Evolutionary conservation across 2,888 invertebrate genomes (phyloP).

Genomic region (Calameuta pallipes): DNA sequence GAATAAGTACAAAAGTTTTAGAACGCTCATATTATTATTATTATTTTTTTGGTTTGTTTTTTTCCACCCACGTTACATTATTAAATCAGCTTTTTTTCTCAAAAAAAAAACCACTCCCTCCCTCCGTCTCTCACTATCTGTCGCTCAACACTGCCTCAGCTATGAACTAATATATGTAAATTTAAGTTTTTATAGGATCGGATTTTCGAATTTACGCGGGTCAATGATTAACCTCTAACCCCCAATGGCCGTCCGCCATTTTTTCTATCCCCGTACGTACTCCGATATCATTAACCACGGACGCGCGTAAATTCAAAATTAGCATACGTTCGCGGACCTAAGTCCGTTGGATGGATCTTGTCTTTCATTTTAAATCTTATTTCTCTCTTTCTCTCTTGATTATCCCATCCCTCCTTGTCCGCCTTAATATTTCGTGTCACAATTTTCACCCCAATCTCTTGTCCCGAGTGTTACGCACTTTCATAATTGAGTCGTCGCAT

Average conservation of each 20-base stretch:
- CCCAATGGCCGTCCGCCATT: neutral
- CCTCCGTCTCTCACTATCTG: neutral
- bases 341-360: neutral
- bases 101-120: neutral
- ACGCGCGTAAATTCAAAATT: neutral
- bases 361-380: neutral
- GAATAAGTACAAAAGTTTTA: slow-evolving; percentile 49
- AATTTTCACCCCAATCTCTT: neutral
- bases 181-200: neutral
- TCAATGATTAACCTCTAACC: neutral
- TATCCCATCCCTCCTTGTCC: neutral
- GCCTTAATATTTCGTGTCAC: neutral
- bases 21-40: slow-evolving; percentile 16
- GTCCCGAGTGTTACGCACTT: neutral
- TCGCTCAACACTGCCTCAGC: neutral
- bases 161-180: neutral
- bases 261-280: neutral
- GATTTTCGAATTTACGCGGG: neutral
- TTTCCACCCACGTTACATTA: neutral
- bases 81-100: neutral
- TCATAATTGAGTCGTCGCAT: neutral
- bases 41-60: neutral
- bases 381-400: neutral
- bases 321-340: neutral
- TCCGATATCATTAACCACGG: neutral